A percentile compares a stretch with the other conserved stretches of the same genome.
These are phyloP conservation scores for Ectemnius cavifrons DNA, from an alignment of 2,888 invertebrate species.

Conservation along the genomic window DNA sequence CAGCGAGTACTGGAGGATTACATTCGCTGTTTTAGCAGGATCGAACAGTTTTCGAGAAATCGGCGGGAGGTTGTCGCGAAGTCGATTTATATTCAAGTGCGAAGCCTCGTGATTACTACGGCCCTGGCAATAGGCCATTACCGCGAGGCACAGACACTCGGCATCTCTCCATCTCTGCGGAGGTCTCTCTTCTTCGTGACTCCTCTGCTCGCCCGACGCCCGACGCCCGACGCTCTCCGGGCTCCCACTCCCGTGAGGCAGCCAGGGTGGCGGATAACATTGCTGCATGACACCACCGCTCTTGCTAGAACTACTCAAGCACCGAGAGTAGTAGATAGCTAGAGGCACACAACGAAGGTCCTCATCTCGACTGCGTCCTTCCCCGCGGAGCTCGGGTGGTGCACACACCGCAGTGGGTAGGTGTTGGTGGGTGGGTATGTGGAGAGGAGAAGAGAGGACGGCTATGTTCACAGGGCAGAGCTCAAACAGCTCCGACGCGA, in stretches of 20 bases:
- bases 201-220: conserved; percentile 21
- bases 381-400: neutral
- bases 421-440: too few relatives aligned
- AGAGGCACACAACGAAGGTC: conserved; percentile 46
- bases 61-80: neutral
- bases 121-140: conserved; percentile 75
- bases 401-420: neutral
- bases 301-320: conserved; percentile 73
- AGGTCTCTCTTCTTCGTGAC: conserved; percentile 34
- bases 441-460: neutral
- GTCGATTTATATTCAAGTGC: too few relatives aligned
- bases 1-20: neutral
- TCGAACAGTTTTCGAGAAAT: conserved; percentile 8
- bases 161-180: conserved; percentile 45
- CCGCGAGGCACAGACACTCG: conserved; percentile 64
- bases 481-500: conserved; percentile 54
- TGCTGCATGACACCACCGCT: conserved; percentile 74
- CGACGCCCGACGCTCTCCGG: conserved; percentile 37
- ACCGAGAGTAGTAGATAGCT: conserved; percentile 63
- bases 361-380: conserved; percentile 35
- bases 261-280: conserved; percentile 75
- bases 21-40: neutral
- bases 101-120: conserved; percentile 56
- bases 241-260: conserved; percentile 61
- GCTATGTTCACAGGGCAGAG: conserved; percentile 14